Conservation (phyloP, 2,797 vertebrate species). For the Acrossocheilus fasciatus region DNA sequence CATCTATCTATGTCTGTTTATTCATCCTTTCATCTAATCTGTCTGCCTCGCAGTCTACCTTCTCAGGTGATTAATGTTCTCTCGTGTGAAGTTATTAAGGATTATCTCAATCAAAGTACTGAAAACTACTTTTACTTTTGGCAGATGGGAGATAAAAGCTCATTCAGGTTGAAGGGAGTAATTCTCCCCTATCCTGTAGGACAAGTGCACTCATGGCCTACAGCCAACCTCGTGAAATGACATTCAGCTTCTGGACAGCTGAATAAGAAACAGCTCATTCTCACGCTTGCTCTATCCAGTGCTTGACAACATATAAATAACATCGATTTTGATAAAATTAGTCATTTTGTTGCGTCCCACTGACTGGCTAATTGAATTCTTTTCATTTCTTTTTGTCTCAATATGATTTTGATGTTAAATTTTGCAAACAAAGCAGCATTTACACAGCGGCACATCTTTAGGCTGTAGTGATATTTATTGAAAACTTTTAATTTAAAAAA, state of each 20-base stretch:
- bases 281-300: conserved; percentile 41
- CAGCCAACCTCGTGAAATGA: conserved; percentile 66
- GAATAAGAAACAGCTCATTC: conserved; percentile 67
- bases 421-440: conserved; percentile 12
- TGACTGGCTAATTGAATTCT: not conserved
- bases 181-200: conserved; percentile 45
- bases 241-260: conserved; percentile 63
- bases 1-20: not conserved
- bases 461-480: not conserved
- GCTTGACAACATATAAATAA: conserved; percentile 43
- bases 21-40: conserved; percentile 14
- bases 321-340: not conserved
- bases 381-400: conserved; percentile 1
- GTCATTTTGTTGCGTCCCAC: not conserved
- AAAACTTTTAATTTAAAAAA: not conserved
- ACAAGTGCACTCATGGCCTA: conserved; percentile 66
- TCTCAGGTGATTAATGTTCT: conserved; percentile 20
- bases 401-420: not conserved
- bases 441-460: not conserved
- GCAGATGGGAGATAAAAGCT: conserved; percentile 20
- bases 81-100: conserved; percentile 32
- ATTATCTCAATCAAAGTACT: conserved; percentile 35
- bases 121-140: conserved; percentile 32
- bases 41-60: not conserved
- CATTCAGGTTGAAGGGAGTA: conserved; percentile 30